phyloP scores from a whole-genome alignment of 2,888 invertebrate species.

The Campaea margaritaria region DNA sequence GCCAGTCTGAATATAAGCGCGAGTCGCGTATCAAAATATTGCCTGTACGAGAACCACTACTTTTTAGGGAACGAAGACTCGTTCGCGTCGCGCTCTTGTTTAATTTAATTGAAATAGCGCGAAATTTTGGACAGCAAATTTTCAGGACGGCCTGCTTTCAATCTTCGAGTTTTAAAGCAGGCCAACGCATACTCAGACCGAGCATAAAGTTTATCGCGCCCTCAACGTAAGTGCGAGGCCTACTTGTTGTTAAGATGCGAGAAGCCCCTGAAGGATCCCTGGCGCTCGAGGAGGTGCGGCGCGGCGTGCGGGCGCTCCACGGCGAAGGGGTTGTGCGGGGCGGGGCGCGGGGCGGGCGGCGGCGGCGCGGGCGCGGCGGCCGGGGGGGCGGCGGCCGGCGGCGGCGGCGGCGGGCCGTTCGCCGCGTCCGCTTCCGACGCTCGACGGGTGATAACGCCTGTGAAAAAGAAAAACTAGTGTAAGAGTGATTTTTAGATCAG shows the following conservation, averaged over 20 bases:
- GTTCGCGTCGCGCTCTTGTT: too few relatives aligned
- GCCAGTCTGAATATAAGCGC: too few relatives aligned
- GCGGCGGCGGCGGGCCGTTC: constrained; percentile 41
- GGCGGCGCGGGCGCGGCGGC: constrained; percentile 34
- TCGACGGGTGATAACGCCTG: constrained; percentile 72
- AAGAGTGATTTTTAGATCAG: too few relatives aligned
- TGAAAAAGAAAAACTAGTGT: constrained; percentile 8
- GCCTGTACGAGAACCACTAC: too few relatives aligned
- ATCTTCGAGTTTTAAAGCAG: too few relatives aligned
- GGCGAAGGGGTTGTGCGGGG: constrained; percentile 93
- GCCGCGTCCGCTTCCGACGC: constrained; percentile 71
- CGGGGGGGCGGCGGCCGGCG: constrained; percentile 24
- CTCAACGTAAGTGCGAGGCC: constrained; percentile 8
- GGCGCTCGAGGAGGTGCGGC: constrained; percentile 96
- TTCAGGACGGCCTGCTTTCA: too few relatives aligned
- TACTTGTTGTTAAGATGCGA: constrained; percentile 88
- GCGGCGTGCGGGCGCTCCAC: constrained; percentile 98
- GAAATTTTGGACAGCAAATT: too few relatives aligned
- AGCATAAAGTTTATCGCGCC: not conserved
- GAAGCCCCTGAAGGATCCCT: constrained; percentile 97
- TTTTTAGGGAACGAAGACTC: too few relatives aligned
- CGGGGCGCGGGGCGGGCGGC: constrained; percentile 56
- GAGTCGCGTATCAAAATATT: too few relatives aligned
- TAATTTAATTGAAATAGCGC: too few relatives aligned
- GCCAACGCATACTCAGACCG: too few relatives aligned